Evolutionary conservation across 2,113 vertebrate genomes (phyloP).

Genomic region (Xiphias gladius): DNA sequence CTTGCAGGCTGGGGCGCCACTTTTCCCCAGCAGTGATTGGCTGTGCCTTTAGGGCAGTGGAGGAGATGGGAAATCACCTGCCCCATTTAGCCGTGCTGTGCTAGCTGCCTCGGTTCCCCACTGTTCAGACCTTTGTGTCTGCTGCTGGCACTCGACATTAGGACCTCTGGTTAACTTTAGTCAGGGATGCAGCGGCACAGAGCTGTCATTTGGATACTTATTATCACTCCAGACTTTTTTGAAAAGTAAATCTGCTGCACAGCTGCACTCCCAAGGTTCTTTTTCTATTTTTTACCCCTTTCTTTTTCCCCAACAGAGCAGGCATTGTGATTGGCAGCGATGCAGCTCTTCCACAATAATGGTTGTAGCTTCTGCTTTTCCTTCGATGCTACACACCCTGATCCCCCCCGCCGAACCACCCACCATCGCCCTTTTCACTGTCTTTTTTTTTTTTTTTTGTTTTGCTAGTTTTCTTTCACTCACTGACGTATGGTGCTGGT

Average conservation of each 20-base stretch:
- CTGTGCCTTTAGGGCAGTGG: slow-evolving; percentile 79
- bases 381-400: slow-evolving; percentile 37
- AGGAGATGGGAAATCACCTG: slow-evolving; percentile 86
- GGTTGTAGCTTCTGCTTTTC: slow-evolving; percentile 57
- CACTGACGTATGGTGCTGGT: slow-evolving; percentile 64
- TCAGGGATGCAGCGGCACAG: slow-evolving; percentile 77
- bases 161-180: slow-evolving; percentile 81
- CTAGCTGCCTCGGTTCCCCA: slow-evolving; percentile 78
- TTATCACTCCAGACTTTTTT: slow-evolving; percentile 78
- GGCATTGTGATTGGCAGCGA: slow-evolving; percentile 67
- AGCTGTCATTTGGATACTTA: slow-evolving; percentile 82
- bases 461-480: slow-evolving; percentile 70
- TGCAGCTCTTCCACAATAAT: slow-evolving; percentile 61
- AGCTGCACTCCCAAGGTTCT: slow-evolving; percentile 60
- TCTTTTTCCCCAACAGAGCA: slow-evolving; percentile 40
- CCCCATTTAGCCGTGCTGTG: slow-evolving; percentile 83
- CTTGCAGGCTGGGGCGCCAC: slow-evolving; percentile 72
- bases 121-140: slow-evolving; percentile 79
- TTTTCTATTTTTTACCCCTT: slow-evolving; percentile 40
- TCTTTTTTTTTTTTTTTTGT: slow-evolving; percentile 29
- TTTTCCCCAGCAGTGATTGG: slow-evolving; percentile 77
- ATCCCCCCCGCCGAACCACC: slow-evolving; percentile 6
- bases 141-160: slow-evolving; percentile 77
- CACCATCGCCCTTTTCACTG: slow-evolving; percentile 55
- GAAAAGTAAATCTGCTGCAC: slow-evolving; percentile 80